Evolutionary conservation across 2,113 vertebrate species (phyloP).

Genomic region (Dunckerocampus dactyliophorus): DNA sequence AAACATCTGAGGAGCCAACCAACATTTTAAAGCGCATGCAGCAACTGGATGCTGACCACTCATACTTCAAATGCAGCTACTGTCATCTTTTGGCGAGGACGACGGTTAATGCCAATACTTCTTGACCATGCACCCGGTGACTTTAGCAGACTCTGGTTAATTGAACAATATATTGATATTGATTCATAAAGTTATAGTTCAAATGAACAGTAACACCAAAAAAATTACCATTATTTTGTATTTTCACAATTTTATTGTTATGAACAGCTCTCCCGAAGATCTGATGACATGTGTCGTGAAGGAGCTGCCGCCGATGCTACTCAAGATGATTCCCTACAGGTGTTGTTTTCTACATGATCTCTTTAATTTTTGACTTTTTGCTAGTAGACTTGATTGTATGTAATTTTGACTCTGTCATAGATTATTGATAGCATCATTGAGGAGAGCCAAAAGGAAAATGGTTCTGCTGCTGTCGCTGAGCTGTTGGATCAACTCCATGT

Average conservation of each 20-base stretch:
- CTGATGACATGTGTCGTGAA: slow-evolving; percentile 40
- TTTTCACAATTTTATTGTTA: slow-evolving; percentile 1
- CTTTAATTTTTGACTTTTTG: background rate
- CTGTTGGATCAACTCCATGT: slow-evolving; percentile 62
- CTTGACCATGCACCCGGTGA: too few species aligned
- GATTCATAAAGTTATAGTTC: too few species aligned
- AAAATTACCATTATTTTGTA: background rate
- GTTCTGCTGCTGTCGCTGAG: slow-evolving; percentile 62
- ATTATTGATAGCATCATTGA: slow-evolving; percentile 98
- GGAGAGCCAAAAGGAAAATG: slow-evolving; percentile 85
- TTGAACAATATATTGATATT: too few species aligned
- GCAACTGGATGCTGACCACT: too few species aligned
- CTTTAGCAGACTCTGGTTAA: too few species aligned
- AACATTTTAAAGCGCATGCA: too few species aligned
- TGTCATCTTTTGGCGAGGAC: too few species aligned
- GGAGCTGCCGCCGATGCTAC: slow-evolving; percentile 46
- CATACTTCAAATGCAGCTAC: too few species aligned
- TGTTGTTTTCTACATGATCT: slow-evolving; percentile 23
- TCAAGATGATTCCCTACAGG: slow-evolving; percentile 72
- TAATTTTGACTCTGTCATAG: slow-evolving; percentile 63
- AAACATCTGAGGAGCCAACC: too few species aligned
- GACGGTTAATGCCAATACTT: too few species aligned
- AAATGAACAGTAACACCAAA: too few species aligned
- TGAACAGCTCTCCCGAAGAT: slow-evolving; percentile 35
- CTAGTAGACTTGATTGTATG: background rate